phyloP scores from a whole-genome alignment of 2,797 vertebrate genomes.

The Valencia hispanica region DNA sequence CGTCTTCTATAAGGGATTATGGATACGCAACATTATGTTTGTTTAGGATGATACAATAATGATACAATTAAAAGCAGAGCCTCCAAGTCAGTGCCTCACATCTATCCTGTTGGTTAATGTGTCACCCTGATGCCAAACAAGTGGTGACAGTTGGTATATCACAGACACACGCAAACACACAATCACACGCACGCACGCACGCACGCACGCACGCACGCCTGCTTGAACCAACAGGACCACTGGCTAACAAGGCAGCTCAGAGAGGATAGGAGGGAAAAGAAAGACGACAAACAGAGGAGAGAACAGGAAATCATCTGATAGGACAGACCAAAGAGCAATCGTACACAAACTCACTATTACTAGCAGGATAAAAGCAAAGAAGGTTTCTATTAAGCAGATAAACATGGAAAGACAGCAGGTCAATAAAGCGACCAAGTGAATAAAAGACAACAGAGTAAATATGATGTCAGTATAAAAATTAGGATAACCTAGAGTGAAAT shows the following conservation, averaged over 20 bases:
- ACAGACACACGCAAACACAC: conserved; percentile 9
- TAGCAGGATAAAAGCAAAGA: conserved; percentile 18
- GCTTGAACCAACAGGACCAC: conserved; percentile 41
- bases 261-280: conserved; percentile 20
- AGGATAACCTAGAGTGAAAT: conserved; percentile 13
- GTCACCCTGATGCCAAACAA: conserved; percentile 62
- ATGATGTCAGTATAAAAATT: conserved; percentile 14
- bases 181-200: conserved; percentile 19
- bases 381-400: conserved; percentile 31
- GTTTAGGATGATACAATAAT: neutral
- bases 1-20: too few relatives aligned
- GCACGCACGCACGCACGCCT: conserved; percentile 29
- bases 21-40: too few relatives aligned
- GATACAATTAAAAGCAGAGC: conserved; percentile 12
- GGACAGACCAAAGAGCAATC: conserved; percentile 33
- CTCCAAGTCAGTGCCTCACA: conserved; percentile 20
- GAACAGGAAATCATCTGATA: conserved; percentile 40
- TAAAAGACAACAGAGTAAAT: neutral
- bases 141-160: conserved; percentile 21
- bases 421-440: conserved; percentile 23
- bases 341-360: conserved; percentile 26
- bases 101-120: conserved; percentile 68
- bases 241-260: conserved; percentile 44
- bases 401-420: conserved; percentile 22
- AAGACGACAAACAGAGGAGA: conserved; percentile 20